Evolutionary conservation across 1,140 invertebrate genomes (phyloP).

Genomic region (Calliopsis andreniformis): DNA sequence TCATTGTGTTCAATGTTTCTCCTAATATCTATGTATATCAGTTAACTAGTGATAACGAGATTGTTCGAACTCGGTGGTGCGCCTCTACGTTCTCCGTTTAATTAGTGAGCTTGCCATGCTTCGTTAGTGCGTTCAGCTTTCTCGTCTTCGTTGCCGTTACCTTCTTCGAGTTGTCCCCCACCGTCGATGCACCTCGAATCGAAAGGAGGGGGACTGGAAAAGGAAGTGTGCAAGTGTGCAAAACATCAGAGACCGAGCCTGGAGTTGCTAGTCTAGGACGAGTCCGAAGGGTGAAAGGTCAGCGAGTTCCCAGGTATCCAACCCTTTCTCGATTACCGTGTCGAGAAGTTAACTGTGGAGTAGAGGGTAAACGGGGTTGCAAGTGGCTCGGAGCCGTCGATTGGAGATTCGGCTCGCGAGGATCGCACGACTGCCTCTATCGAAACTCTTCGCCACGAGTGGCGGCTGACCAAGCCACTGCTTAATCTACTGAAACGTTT

Average conservation of each 20-base stretch:
- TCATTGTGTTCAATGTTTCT: slow-evolving; percentile 14
- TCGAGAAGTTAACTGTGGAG: too few species aligned
- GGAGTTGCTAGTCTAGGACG: too few species aligned
- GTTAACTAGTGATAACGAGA: background rate
- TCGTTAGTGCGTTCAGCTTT: background rate
- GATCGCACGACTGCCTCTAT: background rate
- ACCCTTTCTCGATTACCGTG: too few species aligned
- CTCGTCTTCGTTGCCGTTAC: slow-evolving; percentile 27
- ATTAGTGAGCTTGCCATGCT: slow-evolving; percentile 7
- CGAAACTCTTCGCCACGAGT: background rate
- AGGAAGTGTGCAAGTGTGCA: slow-evolving; percentile 18
- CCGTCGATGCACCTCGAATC: background rate
- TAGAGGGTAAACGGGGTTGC: too few species aligned
- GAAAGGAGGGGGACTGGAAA: background rate
- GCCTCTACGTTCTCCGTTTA: background rate
- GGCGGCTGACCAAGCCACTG: slow-evolving; percentile 25
- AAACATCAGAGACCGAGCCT: too few species aligned
- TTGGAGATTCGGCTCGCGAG: background rate
- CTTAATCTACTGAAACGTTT: slow-evolving; percentile 23
- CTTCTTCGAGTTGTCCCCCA: background rate
- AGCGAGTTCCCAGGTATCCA: too few species aligned
- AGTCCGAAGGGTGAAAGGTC: too few species aligned
- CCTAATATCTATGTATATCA: background rate
- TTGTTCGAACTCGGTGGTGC: slow-evolving; percentile 5
- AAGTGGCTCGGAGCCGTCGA: background rate